A percentile compares a stretch with the other conserved stretches of the same genome.
phyloP scores from a whole-genome alignment of 1,140 invertebrate genomes.

The Drosophila paulistorum region DNA sequence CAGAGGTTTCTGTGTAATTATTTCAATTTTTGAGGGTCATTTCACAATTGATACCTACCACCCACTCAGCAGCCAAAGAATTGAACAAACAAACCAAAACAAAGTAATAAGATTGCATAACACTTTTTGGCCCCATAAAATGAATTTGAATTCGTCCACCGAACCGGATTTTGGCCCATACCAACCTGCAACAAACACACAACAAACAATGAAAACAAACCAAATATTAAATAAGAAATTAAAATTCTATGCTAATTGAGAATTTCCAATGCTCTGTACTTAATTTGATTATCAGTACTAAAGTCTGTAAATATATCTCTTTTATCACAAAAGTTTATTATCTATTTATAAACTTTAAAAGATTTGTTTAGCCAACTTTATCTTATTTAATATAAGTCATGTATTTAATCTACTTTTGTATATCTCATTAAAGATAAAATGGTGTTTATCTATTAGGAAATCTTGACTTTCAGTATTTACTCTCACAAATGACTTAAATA shows the following conservation, averaged over 20 bases:
- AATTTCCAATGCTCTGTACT: constrained; percentile 19
- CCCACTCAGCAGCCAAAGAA: constrained; percentile 20
- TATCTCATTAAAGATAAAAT: no score
- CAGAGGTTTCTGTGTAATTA: constrained; percentile 62
- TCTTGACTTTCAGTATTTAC: no score
- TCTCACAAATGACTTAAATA: no score
- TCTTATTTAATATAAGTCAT: no score
- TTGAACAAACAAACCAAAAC: constrained; percentile 35
- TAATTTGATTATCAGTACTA: neutral
- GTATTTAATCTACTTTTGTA: no score
- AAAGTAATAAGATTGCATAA: constrained; percentile 39
- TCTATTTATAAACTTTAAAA: no score
- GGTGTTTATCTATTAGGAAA: no score
- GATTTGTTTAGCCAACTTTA: no score
- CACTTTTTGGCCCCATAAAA: constrained; percentile 47
- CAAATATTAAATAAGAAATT: constrained; percentile 67
- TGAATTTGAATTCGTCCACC: constrained; percentile 54
- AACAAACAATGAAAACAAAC: constrained; percentile 53
- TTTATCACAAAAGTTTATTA: no score
- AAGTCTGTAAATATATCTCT: no score
- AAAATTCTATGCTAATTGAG: neutral
- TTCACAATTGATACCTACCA: constrained; percentile 56
- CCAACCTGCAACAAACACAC: constrained; percentile 59
- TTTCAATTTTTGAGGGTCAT: constrained; percentile 56
- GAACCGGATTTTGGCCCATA: constrained; percentile 16